Percentiles rank a stretch among this genome's conserved stretches.
These are phyloP conservation scores for Lycocorax pyrrhopterus DNA, from an alignment of 2,113 vertebrate species.

Conservation along the genomic window DNA sequence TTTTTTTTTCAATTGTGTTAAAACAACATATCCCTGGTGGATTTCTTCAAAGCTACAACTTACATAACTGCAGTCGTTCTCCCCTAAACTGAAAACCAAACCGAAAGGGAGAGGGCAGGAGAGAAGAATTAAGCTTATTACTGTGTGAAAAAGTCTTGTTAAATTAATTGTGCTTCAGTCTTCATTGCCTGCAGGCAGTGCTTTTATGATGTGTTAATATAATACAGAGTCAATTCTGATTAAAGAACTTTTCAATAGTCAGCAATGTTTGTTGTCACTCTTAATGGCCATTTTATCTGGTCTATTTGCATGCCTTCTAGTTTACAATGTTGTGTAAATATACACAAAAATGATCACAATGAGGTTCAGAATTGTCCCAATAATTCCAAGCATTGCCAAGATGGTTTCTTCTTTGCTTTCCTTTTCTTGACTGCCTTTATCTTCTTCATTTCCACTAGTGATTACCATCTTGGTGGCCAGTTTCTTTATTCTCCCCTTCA, in stretches of 20 bases:
- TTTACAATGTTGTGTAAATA: slow-evolving; percentile 93
- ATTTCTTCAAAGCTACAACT: slow-evolving; percentile 27
- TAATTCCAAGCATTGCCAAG: slow-evolving; percentile 94
- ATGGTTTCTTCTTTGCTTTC: slow-evolving; percentile 95
- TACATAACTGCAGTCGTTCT: slow-evolving; percentile 36
- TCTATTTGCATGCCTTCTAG: not conserved
- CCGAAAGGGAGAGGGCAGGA: not conserved
- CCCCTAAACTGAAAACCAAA: slow-evolving; percentile 6
- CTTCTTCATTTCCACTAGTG: slow-evolving; percentile 88
- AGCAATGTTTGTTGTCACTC: slow-evolving; percentile 28
- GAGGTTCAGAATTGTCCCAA: slow-evolving; percentile 95
- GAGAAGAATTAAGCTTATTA: slow-evolving; percentile 34
- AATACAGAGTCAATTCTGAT: slow-evolving; percentile 62
- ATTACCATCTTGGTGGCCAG: slow-evolving; percentile 95
- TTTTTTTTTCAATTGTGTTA: not conserved
- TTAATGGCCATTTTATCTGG: slow-evolving; percentile 24
- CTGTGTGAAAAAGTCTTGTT: slow-evolving; percentile 51
- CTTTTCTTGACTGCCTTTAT: slow-evolving; percentile 91
- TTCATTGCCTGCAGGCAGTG: slow-evolving; percentile 31
- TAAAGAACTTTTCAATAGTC: slow-evolving; percentile 22
- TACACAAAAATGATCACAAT: slow-evolving; percentile 98
- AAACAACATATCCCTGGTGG: not conserved
- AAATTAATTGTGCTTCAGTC: slow-evolving; percentile 77
- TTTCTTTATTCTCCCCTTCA: slow-evolving; percentile 83
- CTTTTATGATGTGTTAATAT: slow-evolving; percentile 48